A percentile compares a stretch with the other conserved stretches of the same genome.
phyloP scores from a whole-genome alignment of 2,797 vertebrate genomes.

The Bryconaethiops microstoma region DNA sequence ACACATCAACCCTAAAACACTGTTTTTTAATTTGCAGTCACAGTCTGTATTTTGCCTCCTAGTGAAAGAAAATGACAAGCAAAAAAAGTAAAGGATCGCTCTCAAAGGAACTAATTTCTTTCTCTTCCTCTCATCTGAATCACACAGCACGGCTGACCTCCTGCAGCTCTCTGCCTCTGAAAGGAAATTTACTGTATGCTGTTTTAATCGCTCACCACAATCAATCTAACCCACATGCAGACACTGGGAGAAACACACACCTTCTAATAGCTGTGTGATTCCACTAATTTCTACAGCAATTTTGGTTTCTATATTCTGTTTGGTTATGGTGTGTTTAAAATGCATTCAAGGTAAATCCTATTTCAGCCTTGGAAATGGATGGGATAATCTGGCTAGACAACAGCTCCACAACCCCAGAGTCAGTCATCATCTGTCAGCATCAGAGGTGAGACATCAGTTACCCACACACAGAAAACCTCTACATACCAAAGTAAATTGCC shows the following conservation, averaged over 20 bases:
- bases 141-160: slow-evolving; percentile 38
- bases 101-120: slow-evolving; percentile 45
- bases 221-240: slow-evolving; percentile 29
- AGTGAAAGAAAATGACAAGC: slow-evolving; percentile 31
- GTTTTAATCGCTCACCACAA: slow-evolving; percentile 34
- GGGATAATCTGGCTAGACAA: slow-evolving; percentile 43
- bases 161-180: slow-evolving; percentile 24
- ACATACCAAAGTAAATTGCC: not conserved
- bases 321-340: not conserved
- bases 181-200: slow-evolving; percentile 38
- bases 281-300: not conserved
- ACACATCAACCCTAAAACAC: slow-evolving; percentile 24
- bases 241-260: not conserved
- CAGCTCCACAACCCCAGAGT: not conserved
- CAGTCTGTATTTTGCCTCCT: not conserved
- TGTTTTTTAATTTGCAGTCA: slow-evolving; percentile 42
- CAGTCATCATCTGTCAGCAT: slow-evolving; percentile 37
- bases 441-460: slow-evolving; percentile 12
- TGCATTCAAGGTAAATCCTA: not conserved
- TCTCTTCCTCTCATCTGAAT: slow-evolving; percentile 33
- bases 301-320: slow-evolving; percentile 7
- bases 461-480: slow-evolving; percentile 3
- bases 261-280: not conserved
- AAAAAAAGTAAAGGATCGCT: slow-evolving; percentile 17
- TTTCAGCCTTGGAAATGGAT: slow-evolving; percentile 32